phyloP scores from a whole-genome alignment of 2,888 invertebrate species.

The Aphidius colemani region DNA sequence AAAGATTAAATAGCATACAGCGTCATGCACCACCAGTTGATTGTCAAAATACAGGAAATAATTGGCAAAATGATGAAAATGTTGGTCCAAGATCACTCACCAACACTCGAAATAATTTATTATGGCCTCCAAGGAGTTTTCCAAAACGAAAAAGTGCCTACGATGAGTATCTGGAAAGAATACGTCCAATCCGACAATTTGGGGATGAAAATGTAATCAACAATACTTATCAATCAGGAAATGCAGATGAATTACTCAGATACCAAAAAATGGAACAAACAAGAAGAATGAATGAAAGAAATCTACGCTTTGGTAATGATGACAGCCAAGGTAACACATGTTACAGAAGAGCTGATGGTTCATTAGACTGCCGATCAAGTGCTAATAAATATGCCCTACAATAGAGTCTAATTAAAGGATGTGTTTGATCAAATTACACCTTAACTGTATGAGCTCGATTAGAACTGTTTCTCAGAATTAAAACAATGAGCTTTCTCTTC shows the following conservation, averaged over 20 bases:
- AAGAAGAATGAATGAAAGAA: too few species aligned
- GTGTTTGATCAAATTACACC: conserved; percentile 5
- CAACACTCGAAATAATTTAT: background rate
- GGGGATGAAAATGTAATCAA: too few species aligned
- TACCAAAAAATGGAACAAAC: too few species aligned
- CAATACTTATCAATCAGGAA: background rate
- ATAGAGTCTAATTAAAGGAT: background rate
- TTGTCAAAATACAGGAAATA: too few species aligned
- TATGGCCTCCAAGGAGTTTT: background rate
- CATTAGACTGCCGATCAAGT: conserved; percentile 26
- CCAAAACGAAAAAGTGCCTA: background rate
- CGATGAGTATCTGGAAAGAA: too few species aligned
- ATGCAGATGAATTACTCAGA: background rate
- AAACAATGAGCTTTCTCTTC: too few species aligned
- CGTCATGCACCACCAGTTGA: conserved; percentile 20
- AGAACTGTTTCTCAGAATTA: too few species aligned
- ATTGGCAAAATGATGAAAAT: too few species aligned
- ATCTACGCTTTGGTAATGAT: background rate
- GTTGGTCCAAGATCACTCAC: background rate
- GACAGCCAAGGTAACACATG: conserved; percentile 29
- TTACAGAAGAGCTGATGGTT: conserved; percentile 32
- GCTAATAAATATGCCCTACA: conserved; percentile 10
- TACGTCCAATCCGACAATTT: too few species aligned
- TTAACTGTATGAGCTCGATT: too few species aligned
- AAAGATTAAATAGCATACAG: conserved; percentile 9